Base-by-base conservation (phyloP, 1,140 invertebrate genomes). In the Brachionus rubens region DNA sequence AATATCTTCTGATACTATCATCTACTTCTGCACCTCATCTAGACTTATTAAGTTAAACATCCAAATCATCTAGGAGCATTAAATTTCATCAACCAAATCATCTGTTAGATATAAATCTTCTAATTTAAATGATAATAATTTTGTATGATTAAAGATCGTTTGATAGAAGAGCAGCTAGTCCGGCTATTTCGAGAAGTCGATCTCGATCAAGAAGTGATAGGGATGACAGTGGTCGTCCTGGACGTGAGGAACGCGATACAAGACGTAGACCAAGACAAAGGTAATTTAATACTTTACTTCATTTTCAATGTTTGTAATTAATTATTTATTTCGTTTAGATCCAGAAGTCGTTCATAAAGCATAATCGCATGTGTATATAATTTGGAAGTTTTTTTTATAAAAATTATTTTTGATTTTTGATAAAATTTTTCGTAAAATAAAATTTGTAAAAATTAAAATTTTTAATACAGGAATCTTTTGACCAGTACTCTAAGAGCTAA, bases 121-220 rank as follows among this genome's bases (percentile, higher is more conserved):
- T 28, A 26, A 54, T 54, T 54, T n/a, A n/a, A n/a, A n/a, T n/a
- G n/a, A n/a, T n/a, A n/a, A n/a, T n/a, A n/a, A n/a, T 28, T 54
- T 54, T 54, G 52, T 54, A 54, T 54, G 52, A 54, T 54, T 54
- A 54, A 54, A 54, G 52, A 54, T 54, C 52, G 52, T 54, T n/a
- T 54, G 52, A 54, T 1, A 24, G 52, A 54, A 54, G 52, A 54
- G 7, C 21, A 52, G n/a, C n/a, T n/a, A 54, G 52, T 30, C 52
- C 52, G 28, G 52, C 10, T n/a, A n/a, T n/a, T 28, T 54, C 52
- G 24, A 54, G 52, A 54, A 54, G 52, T 54, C 26, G 52, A 28
- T 54, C 52, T 54, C 26, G 52, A 28, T 54, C 52, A 54, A 54
- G 52, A 54, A 54, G 52, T 21, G 24, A 28, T 28, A 54, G 21